A percentile compares a stretch with the other conserved stretches of the same genome.
Conservation (phyloP, 2,797 vertebrate species). For the Intellagama lesueurii region DNA sequence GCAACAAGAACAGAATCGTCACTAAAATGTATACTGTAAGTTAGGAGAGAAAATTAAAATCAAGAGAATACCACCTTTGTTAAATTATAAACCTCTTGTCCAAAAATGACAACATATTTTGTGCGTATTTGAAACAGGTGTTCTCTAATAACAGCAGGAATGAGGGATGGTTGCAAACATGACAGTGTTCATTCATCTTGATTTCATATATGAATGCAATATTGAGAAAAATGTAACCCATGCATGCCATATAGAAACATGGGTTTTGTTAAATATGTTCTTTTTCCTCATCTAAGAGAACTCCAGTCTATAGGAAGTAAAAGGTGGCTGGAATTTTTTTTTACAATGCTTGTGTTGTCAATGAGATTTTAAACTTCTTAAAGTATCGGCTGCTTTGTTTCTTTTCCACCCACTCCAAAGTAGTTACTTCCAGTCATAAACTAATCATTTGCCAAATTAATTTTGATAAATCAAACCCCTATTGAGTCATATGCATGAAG, state of each 20-base stretch:
- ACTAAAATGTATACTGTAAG: too few species aligned
- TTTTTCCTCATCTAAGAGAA: not conserved
- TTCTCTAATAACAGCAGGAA: not conserved
- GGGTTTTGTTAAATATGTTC: not conserved
- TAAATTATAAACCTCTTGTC: too few species aligned
- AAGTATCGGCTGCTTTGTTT: slow-evolving; percentile 15
- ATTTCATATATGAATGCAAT: not conserved
- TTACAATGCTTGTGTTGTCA: not conserved
- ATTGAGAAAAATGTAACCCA: not conserved
- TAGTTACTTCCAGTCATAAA: slow-evolving; percentile 49
- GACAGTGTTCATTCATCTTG: not conserved
- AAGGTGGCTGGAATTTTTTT: not conserved
- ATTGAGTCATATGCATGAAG: slow-evolving; percentile 15
- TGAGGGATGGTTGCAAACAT: not conserved
- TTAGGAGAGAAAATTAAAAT: too few species aligned
- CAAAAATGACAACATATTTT: too few species aligned
- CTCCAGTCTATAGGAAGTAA: not conserved
- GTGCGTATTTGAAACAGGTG: too few species aligned
- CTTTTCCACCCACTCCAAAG: slow-evolving; percentile 26
- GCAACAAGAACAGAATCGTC: too few species aligned
- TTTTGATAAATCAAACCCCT: slow-evolving; percentile 60
- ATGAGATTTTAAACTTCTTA: slow-evolving; percentile 39
- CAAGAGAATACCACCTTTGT: too few species aligned
- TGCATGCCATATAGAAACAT: too few species aligned
- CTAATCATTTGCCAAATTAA: slow-evolving; percentile 62